Conservation (phyloP, 92 coral and sea anemone genomes). For the Scolanthus callimorphus region DNA sequence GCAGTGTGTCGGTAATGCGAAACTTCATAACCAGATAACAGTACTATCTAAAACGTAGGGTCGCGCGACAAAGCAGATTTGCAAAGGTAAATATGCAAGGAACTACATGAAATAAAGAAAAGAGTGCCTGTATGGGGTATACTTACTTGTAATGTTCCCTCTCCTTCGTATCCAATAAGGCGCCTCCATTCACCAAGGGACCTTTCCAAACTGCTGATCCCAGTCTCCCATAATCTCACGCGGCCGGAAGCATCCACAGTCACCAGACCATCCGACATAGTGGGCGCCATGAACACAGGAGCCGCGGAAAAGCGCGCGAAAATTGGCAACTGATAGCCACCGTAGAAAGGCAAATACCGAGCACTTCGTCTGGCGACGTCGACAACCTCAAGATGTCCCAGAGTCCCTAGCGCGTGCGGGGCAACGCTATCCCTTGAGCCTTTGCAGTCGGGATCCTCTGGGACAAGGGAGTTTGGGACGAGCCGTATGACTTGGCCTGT, state of each 20-base stretch:
- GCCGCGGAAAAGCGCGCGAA: conserved; percentile 72
- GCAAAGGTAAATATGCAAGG: too few species aligned
- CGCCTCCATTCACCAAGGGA: conserved; percentile 88
- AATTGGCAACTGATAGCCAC: conserved; percentile 48
- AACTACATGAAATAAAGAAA: too few species aligned
- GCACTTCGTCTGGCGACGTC: conserved; percentile 68
- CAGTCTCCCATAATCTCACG: conserved; percentile 97
- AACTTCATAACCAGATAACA: too few species aligned
- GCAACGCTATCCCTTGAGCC: conserved; percentile 22
- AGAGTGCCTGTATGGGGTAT: too few species aligned
- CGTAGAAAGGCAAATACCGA: conserved; percentile 79
- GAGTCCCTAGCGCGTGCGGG: conserved; percentile 17
- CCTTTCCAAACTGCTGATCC: conserved; percentile 63
- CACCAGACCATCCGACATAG: conserved; percentile 80
- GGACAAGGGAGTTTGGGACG: conserved; percentile 67
- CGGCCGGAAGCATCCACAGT: conserved; percentile 86
- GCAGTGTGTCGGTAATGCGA: too few species aligned
- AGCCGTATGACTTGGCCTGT: conserved; percentile 87
- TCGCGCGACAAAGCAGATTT: too few species aligned
- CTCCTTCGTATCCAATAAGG: conserved; percentile 79
- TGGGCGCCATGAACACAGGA: conserved; percentile 72
- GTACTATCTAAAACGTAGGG: too few species aligned
- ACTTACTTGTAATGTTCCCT: conserved; percentile 77
- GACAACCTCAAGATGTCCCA: conserved; percentile 78
- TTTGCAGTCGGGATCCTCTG: conserved; percentile 31